Evolutionary conservation across 2,888 invertebrate species (phyloP), one percentile per base, ranked within the genome.

Genomic region (Hipparchia sbordonii): DNA sequence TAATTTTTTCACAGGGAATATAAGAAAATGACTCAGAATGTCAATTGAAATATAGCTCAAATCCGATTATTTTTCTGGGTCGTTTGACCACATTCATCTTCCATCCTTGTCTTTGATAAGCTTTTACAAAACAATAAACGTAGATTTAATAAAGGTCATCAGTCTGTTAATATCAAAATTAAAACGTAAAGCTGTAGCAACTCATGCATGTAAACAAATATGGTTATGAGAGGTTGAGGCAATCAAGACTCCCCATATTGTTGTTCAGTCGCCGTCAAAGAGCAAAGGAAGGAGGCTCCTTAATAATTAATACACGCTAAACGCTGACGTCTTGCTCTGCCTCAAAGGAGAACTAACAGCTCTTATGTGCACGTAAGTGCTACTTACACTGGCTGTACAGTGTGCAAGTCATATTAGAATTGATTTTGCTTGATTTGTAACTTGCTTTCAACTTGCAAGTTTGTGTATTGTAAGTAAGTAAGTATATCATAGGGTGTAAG

Each of bases 261-360:
- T 93, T 91, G 90, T 89, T 87, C 85, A 88, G 84, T 84, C 85
- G 79, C 86, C 89, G 88, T 91, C 93, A 92, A 92, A 93, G 92
- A 88, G 90, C 87, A 89, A 90, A 92, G 91, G 91, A 89, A 91
- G 87, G 86, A 85, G 87, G 86, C 88, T 87, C 86, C 87, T 93
- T 91, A 93, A 93, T 93, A 92, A 93, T 93, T 93, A 93, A 93
- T 92, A 88, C 89, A 84, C 89, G 90, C 89, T 92, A 93, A 92
- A 93, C 85, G 91, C 90, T 87, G 92, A 91, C 92, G 91, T 93
- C 92, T 92, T 89, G 85, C 80, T 75, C 74, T 84, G 81, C 84
- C 84, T 86, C 87, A 80, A 80, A 87, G 87, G 86, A 83, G 86
- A 60, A 84, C 89, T 90, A 88, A 89, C 87, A 83, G 87, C 90